Evolutionary conservation across 2,888 invertebrate genomes (phyloP), one percentile per base, ranked within the genome.

Genomic region (Crioceris asparagi): DNA sequence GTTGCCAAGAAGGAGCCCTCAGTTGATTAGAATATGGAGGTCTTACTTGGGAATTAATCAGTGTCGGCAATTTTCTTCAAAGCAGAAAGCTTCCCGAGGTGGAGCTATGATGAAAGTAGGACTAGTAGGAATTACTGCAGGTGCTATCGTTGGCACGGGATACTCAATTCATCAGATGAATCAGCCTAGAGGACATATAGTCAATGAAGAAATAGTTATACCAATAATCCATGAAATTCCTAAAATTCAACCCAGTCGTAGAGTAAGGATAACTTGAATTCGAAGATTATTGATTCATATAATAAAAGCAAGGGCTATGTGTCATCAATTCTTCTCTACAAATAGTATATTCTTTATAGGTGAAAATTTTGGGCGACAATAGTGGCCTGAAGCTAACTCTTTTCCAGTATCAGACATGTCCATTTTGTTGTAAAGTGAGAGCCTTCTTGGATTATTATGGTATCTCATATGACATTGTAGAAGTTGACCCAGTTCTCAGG

Each of bases 341-440:
- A 4, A 11, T n/a, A 4, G 11, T 26, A 5, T 26, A 7, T 46
- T 45, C 47, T 37, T 71, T 70, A 39, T 55, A 85, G 77, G 67
- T 83, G 36, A 50, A 71, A 8, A 78, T 74, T 56, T 71, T 78
- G 0, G 65, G 70, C 3, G 85, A 87, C 56, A 65, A 58, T 1
- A 71, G 71, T 29, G 79, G 80, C 17, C 65, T 92, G 39, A 80
- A 90, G 50, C 65, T 98, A 30, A 82, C 87, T 0, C 68, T 98
- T 12, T 98, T 87, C 59, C 98, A 98, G 69, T 98, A 93, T 60
- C 86, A 93, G 55, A 93, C 93, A 0, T 98, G 97, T 57, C 97
- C 97, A 1, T 97, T 96, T 64, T 96, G 96, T 65, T 94, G 93
- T 59, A 97, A 96, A 71, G 83, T 83, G 12, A 72, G 94, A 40